Conservation (phyloP, 2,797 vertebrate species). For the Pangasius djambal region DNA sequence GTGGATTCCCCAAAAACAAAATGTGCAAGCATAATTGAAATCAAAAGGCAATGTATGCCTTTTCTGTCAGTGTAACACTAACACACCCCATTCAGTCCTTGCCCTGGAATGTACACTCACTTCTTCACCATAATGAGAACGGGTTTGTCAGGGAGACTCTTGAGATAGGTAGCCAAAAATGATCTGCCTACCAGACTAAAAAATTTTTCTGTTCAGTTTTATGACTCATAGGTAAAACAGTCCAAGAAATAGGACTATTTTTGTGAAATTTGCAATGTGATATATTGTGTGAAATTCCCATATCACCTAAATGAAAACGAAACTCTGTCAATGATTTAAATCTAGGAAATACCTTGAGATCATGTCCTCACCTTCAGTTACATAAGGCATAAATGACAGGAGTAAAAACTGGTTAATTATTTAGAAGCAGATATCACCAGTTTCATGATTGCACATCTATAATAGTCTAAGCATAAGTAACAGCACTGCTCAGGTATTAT, state of each 20-base stretch:
- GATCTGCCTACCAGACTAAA: background rate
- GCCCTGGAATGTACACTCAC: background rate
- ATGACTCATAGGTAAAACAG: background rate
- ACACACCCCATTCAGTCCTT: slow-evolving; percentile 5
- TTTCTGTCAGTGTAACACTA: background rate
- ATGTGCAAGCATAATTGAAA: background rate
- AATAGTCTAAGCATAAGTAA: background rate
- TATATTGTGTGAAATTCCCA: background rate
- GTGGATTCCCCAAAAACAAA: background rate
- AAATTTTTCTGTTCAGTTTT: background rate
- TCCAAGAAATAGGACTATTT: background rate
- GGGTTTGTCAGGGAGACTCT: slow-evolving; percentile 2
- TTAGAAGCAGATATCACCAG: background rate
- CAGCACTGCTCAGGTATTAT: background rate
- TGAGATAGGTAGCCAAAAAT: background rate
- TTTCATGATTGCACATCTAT: background rate
- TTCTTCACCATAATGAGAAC: background rate
- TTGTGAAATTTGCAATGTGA: background rate
- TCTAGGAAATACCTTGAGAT: background rate
- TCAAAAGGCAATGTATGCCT: background rate
- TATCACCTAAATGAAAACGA: background rate
- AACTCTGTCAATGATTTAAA: background rate
- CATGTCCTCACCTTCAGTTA: background rate
- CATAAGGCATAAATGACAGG: background rate
- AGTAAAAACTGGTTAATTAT: background rate